Evolutionary conservation across 2,797 vertebrate species (phyloP).

Genomic region (Coreius guichenoti): DNA sequence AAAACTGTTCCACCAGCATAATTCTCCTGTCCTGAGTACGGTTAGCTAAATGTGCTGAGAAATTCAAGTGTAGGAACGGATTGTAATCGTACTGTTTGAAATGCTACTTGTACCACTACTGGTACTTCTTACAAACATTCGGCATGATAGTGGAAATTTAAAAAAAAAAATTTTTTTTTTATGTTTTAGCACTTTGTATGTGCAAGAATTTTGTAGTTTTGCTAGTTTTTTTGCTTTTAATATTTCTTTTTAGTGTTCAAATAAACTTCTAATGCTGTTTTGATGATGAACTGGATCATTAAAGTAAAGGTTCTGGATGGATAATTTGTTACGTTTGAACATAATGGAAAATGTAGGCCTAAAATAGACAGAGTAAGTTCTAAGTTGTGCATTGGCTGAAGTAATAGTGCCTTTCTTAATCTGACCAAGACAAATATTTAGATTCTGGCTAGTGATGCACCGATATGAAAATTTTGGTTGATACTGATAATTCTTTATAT

Average conservation of each 20-base stretch:
- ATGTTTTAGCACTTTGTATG: background rate
- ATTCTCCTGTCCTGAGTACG: background rate
- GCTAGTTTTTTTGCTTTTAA: background rate
- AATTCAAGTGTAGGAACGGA: background rate
- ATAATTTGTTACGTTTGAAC: conserved; percentile 12
- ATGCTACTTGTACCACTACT: background rate
- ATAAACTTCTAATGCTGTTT: conserved; percentile 31
- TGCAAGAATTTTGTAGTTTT: conserved; percentile 2
- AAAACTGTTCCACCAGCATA: background rate
- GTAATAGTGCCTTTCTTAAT: conserved; percentile 30
- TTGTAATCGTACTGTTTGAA: background rate
- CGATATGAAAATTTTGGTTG: too few relatives aligned
- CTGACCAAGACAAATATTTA: conserved; percentile 1
- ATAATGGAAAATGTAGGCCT: background rate
- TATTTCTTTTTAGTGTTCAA: background rate
- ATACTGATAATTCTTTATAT: too few relatives aligned
- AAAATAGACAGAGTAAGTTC: background rate
- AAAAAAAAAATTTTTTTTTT: conserved; percentile 7
- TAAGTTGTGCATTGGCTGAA: conserved; percentile 18
- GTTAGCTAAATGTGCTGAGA: background rate
- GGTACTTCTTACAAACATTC: background rate
- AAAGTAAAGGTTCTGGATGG: conserved; percentile 20
- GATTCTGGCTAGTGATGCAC: background rate
- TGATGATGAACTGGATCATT: conserved; percentile 8
- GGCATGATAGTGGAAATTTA: background rate